These are phyloP conservation scores for Enteromius radiatus DNA, from an alignment of 2,797 vertebrate genomes.

Conservation along the genomic window DNA sequence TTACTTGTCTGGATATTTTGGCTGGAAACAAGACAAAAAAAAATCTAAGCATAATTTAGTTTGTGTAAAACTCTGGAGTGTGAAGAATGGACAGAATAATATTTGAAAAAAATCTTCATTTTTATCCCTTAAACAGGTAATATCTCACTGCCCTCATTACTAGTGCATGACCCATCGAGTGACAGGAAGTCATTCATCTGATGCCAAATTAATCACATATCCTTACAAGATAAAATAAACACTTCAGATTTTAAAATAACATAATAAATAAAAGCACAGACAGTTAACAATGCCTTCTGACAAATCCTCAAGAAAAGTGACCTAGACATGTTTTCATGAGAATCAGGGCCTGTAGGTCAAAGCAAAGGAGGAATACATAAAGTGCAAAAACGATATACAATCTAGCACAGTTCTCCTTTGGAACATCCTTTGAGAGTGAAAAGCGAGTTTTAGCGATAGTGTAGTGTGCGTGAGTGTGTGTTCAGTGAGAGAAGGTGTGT, in stretches of 20 bases:
- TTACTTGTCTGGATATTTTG: no score
- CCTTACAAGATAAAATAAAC: not conserved
- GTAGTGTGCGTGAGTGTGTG: not conserved
- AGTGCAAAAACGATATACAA: conserved; percentile 25
- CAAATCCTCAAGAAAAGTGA: not conserved
- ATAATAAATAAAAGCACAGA: conserved; percentile 44
- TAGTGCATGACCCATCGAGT: conserved; percentile 37
- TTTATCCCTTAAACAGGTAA: not conserved
- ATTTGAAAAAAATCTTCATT: not conserved
- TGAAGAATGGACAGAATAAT: not conserved
- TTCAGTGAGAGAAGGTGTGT: conserved; percentile 74
- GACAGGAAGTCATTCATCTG: conserved; percentile 12
- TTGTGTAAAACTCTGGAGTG: conserved; percentile 1
- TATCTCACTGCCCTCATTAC: conserved; percentile 6
- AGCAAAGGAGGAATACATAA: conserved; percentile 21
- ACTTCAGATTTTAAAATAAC: not conserved
- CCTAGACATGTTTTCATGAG: not conserved
- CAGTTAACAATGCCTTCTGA: not conserved
- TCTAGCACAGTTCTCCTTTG: conserved; percentile 9
- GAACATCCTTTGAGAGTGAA: not conserved
- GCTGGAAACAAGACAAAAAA: no score
- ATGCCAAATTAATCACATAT: conserved; percentile 20
- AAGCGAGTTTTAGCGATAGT: not conserved
- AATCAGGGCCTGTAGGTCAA: not conserved
- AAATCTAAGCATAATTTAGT: no score